Evolutionary conservation across 2,797 vertebrate species (phyloP), one percentile per base, ranked within the genome.

Genomic region (Taeniopygia guttata): DNA sequence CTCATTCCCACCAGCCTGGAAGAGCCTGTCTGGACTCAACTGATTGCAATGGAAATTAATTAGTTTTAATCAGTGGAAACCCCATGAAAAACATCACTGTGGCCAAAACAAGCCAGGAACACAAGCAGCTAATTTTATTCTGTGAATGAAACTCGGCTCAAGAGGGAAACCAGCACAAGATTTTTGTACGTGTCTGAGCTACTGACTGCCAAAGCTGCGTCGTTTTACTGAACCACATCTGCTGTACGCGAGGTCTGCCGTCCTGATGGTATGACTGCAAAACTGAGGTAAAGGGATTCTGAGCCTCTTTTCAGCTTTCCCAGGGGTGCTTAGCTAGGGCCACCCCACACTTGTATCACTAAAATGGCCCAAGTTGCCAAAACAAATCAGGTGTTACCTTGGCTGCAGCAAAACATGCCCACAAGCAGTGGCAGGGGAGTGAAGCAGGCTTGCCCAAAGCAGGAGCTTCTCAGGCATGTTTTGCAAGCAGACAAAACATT

Each of bases 361-460:
- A 34, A 54, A 89, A 79, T 40, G 22, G 68, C 36, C 19, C 30
- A 22, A 27, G 25, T 2, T 46, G 55, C 9, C 30, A 42, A 64
- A 81, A 25, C 7, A 68, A 40, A 51, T 11, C 64, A 42, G 27
- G 3, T 8, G 6, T 54, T 30, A 21, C 10, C 15, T 17, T 9
- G 46, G 23, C 23, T 73, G 58, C 40, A 58, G 19, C 27, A 73
- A 56, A 60, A 64, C 23, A 58, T 79, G 32, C 23, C 54, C 38
- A 42, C 0, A 1, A 21, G 36, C 38, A 48, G 6, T 15, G 38
- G 16, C 26, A 66, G 23, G 7, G 19, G 15, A 48, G 10, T 7
- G 13, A 59, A 87, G 26, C 38, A 56, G 26, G 55, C 9, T 60
- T 85, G 42, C 49, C 42, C 15, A 2, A 70, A 20, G 8, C 27